Conservation (phyloP, 1,140 invertebrate species). For the Drosophila arizonae region DNA sequence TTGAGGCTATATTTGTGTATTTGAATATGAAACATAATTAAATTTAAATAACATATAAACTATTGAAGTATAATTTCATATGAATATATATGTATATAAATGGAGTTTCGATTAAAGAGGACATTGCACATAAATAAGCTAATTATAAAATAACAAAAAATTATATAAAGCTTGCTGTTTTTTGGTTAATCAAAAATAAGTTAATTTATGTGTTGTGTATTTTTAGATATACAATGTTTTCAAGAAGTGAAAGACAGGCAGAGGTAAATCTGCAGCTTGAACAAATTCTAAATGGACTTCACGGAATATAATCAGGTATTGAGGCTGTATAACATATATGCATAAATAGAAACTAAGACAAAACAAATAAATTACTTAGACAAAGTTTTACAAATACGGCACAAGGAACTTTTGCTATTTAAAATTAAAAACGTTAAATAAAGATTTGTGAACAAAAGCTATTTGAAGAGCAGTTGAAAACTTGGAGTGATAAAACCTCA, state of each 20-base stretch:
- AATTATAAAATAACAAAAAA: slow-evolving; percentile 3
- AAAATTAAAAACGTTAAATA: background rate
- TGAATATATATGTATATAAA: background rate
- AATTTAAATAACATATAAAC: slow-evolving; percentile 4
- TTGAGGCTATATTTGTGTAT: background rate
- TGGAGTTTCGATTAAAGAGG: background rate
- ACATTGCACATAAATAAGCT: slow-evolving; percentile 15
- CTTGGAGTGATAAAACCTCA: slow-evolving; percentile 32
- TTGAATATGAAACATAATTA: background rate
- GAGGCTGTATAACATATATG: background rate
- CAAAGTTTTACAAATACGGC: slow-evolving; percentile 51
- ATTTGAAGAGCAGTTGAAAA: slow-evolving; percentile 7
- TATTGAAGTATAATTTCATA: background rate
- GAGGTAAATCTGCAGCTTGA: background rate
- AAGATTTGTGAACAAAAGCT: background rate
- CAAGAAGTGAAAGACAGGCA: background rate
- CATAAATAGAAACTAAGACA: slow-evolving; percentile 4
- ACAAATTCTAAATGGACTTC: background rate
- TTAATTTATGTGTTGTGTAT: too few species aligned
- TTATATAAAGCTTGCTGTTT: slow-evolving; percentile 11
- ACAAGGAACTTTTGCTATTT: slow-evolving; percentile 60
- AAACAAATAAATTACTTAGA: slow-evolving; percentile 51
- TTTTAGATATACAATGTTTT: slow-evolving; percentile 7
- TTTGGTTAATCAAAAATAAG: slow-evolving; percentile 1
- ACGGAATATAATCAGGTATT: background rate